Evolutionary conservation across 2,113 vertebrate genomes (phyloP), one percentile per base, ranked within the genome.

Genomic region (Emydura subglobosa): DNA sequence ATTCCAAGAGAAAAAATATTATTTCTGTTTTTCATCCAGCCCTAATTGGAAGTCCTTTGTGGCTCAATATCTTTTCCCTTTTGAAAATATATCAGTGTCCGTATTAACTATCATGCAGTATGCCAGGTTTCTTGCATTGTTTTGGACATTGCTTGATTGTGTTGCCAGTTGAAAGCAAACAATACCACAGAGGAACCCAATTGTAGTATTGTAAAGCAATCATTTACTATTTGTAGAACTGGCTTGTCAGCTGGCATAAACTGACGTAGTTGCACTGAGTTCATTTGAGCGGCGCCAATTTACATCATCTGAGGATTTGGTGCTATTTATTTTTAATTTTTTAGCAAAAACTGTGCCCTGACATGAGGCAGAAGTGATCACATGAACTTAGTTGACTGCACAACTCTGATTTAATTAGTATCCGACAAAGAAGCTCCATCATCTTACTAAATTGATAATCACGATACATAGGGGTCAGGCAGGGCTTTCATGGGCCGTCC

Each of bases 131-230:
- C 22, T 93, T 89, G 76, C 72, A 61, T 88, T 96, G 59, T 76
- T 95, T 93, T 91, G 80, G 79, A 39, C 27, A 29, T 89, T 78
- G 27, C 79, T 92, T 88, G 83, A 96, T 83, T 76, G 91, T 91
- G 49, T 86, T 84, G 54, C 86, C 76, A 47, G 57, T 92, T 78
- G 78, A 86, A 80, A 85, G 13, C 65, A 89, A 94, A 85, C 25
- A 14, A 8, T 16, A 78, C 7, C 47, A 42, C 42, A 78, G 27
- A 44, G 42, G 74, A 44, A 47, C 39, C 24, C 9, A 86, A 74
- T 93, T 96, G 54, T n/a, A 88, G 86, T 96, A 92, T 44, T 72
- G 24, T 47, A 78, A 44, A 78, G 93, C 53, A 88, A 27, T 96
- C 51, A 55, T 96, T 42, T 93, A 0, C 22, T 86, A 87, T 91